Evolutionary conservation across 2,797 vertebrate species (phyloP), one percentile per base, ranked within the genome.

Genomic region (Valencia hispanica): DNA sequence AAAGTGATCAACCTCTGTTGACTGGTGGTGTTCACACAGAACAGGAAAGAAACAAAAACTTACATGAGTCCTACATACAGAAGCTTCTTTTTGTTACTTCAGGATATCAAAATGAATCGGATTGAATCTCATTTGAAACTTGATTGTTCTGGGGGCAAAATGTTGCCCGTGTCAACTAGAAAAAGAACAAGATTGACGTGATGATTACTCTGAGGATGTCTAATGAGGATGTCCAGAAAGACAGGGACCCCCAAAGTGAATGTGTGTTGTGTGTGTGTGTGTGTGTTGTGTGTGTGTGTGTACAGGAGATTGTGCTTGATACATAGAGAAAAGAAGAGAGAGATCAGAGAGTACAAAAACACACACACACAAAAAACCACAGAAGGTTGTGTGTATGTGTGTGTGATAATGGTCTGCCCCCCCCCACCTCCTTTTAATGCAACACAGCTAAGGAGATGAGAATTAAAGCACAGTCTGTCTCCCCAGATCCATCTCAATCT

Each of bases 341-440:
- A 89, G 72, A 88, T 89, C 86, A 86, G 74, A 80, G 65, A 82
- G 78, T 59, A 80, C 70, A 88, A 81, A 89, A 84, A n/a, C n/a
- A n/a, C n/a, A n/a, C n/a, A n/a, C n/a, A n/a, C n/a, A n/a, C n/a
- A 79, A 69, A 81, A 63, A 84, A 79, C 59, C 79, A n/a, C 90
- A 88, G 92, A 82, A 73, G 89, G 87, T 79, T 79, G 77, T 79
- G 77, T 69, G 75, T 90, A 88, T 39, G 36, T 39, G 36, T 39
- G n/a, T n/a, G n/a, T n/a, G n/a, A 91, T 93, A 91, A 89, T 78
- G 11, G 55, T 30, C 82, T 51, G 76, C 77, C 80, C 84, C 77
- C 80, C 84, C 87, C 84, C 74, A 50, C 87, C 70, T 83, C 82
- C 72, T 79, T 86, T 82, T 84, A 88, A 92, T 84, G 91, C 71